Conservation (phyloP, 2,797 vertebrate species). For the Sebastes diaconus region DNA sequence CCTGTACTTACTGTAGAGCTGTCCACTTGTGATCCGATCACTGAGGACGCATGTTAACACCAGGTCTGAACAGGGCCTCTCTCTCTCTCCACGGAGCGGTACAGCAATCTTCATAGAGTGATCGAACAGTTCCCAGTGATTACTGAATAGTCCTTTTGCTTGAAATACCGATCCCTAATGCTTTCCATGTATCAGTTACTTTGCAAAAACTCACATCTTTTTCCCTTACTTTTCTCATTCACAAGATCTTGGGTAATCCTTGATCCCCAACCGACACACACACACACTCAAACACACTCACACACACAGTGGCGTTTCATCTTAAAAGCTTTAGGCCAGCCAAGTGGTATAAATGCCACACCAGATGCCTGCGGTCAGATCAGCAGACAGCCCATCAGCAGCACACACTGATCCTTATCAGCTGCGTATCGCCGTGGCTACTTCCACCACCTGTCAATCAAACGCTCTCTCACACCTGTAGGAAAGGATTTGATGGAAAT, state of each 20-base stretch:
- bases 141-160: too few species aligned
- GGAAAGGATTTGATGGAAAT: slow-evolving; percentile 56
- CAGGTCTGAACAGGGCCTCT: too few species aligned
- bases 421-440: slow-evolving; percentile 38
- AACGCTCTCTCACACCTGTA: slow-evolving; percentile 39
- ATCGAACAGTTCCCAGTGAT: too few species aligned
- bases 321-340: slow-evolving; percentile 52
- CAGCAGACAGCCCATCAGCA: slow-evolving; percentile 61
- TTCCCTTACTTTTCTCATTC: slow-evolving; percentile 2
- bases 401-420: slow-evolving; percentile 64
- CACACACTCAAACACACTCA: background rate
- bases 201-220: slow-evolving; percentile 15
- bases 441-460: slow-evolving; percentile 69
- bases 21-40: too few species aligned
- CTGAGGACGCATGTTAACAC: too few species aligned
- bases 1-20: too few species aligned
- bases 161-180: too few species aligned
- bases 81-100: too few species aligned
- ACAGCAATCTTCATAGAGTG: too few species aligned
- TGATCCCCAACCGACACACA: background rate
- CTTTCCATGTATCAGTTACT: background rate
- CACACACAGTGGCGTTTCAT: slow-evolving; percentile 21
- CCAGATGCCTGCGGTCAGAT: slow-evolving; percentile 46
- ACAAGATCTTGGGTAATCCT: slow-evolving; percentile 22
- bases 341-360: slow-evolving; percentile 65